Evolutionary conservation across 2,888 invertebrate genomes (phyloP), one percentile per base, ranked within the genome.

Genomic region (Holacanthella duospinosa): DNA sequence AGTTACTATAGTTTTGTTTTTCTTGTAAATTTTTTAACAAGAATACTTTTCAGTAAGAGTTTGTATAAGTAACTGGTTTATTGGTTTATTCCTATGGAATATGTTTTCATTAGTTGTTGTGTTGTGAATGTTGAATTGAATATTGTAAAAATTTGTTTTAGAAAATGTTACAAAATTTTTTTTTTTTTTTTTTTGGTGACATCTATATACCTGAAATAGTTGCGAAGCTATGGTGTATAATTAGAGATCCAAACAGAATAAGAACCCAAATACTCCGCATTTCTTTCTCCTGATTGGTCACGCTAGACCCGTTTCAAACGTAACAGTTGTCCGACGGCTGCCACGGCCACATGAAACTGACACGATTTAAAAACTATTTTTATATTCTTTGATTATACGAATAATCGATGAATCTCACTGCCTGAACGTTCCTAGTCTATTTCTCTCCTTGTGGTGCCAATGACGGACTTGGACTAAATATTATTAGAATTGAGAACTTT

Each of bases 221-320:
- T 62, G 70, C 68, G 68, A 71, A 66, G 70, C 70, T 69, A 62
- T 72, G 72, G 55, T 72, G 71, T 56, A 69, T 68, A 48, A 72
- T 66, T 54, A 72, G 65, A 55, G 69, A 69, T 62, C 72, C 72
- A 44, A 71, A 62, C 48, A 72, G 66, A 60, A 71, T 66, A 59
- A 72, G 66, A 63, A 68, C 64, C 72, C 72, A 72, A 62, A 69
- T 66, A 64, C 70, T 67, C 66, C 68, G 67, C 72, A 72, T 72
- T 36, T 36, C 16, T 36, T 36, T 6, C 28, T 58, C 16, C 56
- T 26, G 16, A 55, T n/a, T 36, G 36, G 36, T 36, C 36, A 16
- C 36, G 36, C 6, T n/a, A n/a, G n/a, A n/a, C n/a, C n/a, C 36
- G 36, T 16, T 36, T 36, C 9, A 36, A 16, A 16, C 36, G 36